These are phyloP conservation scores for Brienomyrus brachyistius DNA, from an alignment of 2,113 vertebrate species.

Conservation along the genomic window DNA sequence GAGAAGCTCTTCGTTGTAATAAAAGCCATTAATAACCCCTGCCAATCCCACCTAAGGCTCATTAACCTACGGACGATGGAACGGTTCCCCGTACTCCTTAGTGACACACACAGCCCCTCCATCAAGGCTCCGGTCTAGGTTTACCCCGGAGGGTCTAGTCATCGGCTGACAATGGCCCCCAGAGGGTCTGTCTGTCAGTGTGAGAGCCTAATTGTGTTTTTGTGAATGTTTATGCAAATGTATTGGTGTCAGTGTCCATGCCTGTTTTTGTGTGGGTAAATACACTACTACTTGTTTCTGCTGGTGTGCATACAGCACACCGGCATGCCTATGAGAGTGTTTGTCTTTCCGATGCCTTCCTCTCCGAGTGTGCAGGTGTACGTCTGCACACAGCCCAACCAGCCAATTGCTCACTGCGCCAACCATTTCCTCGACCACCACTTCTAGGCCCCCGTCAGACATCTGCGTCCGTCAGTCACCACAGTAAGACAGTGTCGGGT, in stretches of 20 bases:
- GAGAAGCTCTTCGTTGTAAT: not conserved
- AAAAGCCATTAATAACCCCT: slow-evolving; percentile 5
- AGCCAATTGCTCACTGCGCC: not conserved
- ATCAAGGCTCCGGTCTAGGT: not conserved
- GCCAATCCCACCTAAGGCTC: slow-evolving; percentile 7
- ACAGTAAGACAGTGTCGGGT: not conserved
- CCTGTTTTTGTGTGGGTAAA: not conserved
- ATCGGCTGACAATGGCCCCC: not conserved
- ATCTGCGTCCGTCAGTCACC: not conserved
- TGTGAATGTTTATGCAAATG: not conserved
- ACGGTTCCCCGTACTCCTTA: not conserved
- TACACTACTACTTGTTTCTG: not conserved
- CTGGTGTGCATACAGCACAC: not conserved
- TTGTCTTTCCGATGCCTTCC: not conserved
- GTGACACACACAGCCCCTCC: not conserved
- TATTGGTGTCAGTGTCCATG: not conserved
- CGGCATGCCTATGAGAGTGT: not conserved
- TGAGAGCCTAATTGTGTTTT: not conserved
- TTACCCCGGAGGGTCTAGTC: not conserved
- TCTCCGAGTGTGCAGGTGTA: not conserved
- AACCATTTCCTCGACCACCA: not conserved
- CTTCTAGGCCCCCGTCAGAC: not conserved
- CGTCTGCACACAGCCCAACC: not conserved
- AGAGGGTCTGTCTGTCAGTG: not conserved
- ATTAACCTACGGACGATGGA: not conserved